Evolutionary conservation across 1,140 invertebrate genomes (phyloP).

Genomic region (Orussus abietinus): DNA sequence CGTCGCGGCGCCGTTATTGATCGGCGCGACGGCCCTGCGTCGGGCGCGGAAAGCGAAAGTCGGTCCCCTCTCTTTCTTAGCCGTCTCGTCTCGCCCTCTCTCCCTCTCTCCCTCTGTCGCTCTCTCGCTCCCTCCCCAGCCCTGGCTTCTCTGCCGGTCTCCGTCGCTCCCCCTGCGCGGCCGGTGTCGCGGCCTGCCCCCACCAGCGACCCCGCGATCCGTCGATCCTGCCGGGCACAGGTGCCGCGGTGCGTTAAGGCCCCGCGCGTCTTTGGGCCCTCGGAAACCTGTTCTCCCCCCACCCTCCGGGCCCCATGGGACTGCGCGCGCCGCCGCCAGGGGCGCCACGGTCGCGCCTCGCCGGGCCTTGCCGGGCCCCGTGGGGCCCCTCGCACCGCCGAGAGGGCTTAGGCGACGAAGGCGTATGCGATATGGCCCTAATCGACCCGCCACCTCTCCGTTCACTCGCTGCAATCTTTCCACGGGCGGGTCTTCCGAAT

Average conservation of each 20-base stretch:
- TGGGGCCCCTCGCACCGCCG: too few relatives aligned
- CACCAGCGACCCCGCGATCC: neutral
- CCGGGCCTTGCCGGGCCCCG: too few relatives aligned
- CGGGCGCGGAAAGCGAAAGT: conserved; percentile 45
- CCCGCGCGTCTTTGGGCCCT: neutral
- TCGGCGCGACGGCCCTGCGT: conserved; percentile 39
- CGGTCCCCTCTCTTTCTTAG: conserved; percentile 31
- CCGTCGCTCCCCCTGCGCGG: conserved; percentile 6
- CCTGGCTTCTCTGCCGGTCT: conserved; percentile 12
- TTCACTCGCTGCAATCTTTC: too few relatives aligned
- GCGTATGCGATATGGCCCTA: neutral
- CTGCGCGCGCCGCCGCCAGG: too few relatives aligned
- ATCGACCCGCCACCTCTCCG: too few relatives aligned
- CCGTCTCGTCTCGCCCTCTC: conserved; percentile 26
- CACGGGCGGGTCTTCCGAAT: too few relatives aligned
- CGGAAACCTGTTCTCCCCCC: too few relatives aligned
- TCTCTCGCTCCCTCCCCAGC: conserved; percentile 2
- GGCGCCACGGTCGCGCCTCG: too few relatives aligned
- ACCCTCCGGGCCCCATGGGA: too few relatives aligned
- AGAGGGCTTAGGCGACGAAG: too few relatives aligned
- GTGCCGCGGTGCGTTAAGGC: neutral
- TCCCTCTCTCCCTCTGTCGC: conserved; percentile 8
- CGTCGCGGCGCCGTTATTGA: conserved; percentile 44
- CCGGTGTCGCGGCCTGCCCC: neutral
- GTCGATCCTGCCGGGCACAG: neutral